Base-by-base conservation (phyloP, 2,113 vertebrate species). In the Chlamydotis undulata region DNA sequence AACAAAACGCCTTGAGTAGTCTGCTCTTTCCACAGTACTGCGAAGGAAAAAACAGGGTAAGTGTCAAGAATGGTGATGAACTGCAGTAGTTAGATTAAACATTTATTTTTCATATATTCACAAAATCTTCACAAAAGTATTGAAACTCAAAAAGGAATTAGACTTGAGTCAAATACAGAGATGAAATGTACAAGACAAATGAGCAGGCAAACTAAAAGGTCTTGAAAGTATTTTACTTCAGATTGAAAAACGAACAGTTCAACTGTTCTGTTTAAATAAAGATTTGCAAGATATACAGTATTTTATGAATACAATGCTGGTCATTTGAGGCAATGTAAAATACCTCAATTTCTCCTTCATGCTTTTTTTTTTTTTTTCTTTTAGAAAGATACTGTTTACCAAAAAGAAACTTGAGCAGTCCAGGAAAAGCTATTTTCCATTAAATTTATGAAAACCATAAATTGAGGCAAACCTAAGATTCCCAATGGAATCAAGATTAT, bases 401-500 rank as follows among this genome's bases (percentile, higher is more conserved):
- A 98, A 98, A 98, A 98, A 98, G 97, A 98, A 98, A 98, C 97
- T 94, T 98, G 97, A 98, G 97, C 97, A 98, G 94, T 98, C 92
- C 97, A 97, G 98, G 98, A 98, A 98, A 98, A 98, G 97, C 98
- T 97, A 98, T 97, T 98, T 98, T 96, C 97, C 98, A 98, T 97
- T 98, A 98, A 96, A 98, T 98, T 98, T 98, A 98, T 98, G 98
- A 98, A 98, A 98, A 98, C 97, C 98, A 98, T 97, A 98, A 98
- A 97, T 97, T 98, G 97, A 98, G 97, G 96, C 97, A 97, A 98
- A 98, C 97, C 97, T 98, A 98, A 98, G 98, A 98, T 98, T 98
- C 98, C 97, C 97, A 98, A 98, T 97, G 98, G 98, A 98, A 98
- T 98, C 98, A 98, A 98, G 98, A 98, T 98, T 97, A 98, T 98